Conservation (phyloP, 2,888 invertebrate species). For the Mesorhabditis belari region DNA sequence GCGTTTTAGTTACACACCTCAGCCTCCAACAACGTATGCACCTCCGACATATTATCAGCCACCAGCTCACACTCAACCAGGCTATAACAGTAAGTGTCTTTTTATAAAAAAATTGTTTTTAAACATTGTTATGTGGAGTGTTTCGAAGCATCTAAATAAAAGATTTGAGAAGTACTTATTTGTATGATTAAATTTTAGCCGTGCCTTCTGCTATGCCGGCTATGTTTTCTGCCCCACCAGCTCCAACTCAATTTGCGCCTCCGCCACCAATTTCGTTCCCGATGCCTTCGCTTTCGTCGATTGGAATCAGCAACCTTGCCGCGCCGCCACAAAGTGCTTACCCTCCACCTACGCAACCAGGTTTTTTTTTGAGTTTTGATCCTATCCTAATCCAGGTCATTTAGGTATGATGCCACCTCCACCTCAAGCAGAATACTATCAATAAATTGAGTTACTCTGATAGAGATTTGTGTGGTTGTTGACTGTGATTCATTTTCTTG, state of each 20-base stretch:
- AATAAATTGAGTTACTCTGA: too few species aligned
- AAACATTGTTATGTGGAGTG: constrained; percentile 1
- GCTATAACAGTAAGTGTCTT: background rate
- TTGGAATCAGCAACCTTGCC: constrained; percentile 44
- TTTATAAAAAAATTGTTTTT: background rate
- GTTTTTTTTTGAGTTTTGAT: too few species aligned
- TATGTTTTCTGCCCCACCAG: constrained; percentile 11
- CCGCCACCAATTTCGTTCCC: constrained; percentile 43
- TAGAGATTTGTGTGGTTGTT: too few species aligned
- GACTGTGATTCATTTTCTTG: too few species aligned
- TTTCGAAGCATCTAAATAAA: background rate
- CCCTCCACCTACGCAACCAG: background rate
- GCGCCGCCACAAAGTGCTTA: constrained; percentile 31
- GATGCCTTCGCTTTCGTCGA: constrained; percentile 51
- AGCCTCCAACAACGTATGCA: constrained; percentile 1
- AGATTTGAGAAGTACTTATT: background rate
- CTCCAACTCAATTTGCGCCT: constrained; percentile 9
- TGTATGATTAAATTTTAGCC: constrained; percentile 1
- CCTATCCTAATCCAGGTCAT: too few species aligned
- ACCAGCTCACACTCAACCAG: constrained; percentile 1
- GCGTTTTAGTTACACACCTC: constrained; percentile 3
- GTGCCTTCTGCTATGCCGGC: constrained; percentile 23
- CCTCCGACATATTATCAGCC: constrained; percentile 11
- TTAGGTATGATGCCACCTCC: too few species aligned
- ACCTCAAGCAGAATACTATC: too few species aligned